Percentiles rank a stretch among this genome's conserved stretches.
Evolutionary conservation across 1,140 invertebrate species (phyloP).

Genomic region (Trichomalopsis sarcophagae): DNA sequence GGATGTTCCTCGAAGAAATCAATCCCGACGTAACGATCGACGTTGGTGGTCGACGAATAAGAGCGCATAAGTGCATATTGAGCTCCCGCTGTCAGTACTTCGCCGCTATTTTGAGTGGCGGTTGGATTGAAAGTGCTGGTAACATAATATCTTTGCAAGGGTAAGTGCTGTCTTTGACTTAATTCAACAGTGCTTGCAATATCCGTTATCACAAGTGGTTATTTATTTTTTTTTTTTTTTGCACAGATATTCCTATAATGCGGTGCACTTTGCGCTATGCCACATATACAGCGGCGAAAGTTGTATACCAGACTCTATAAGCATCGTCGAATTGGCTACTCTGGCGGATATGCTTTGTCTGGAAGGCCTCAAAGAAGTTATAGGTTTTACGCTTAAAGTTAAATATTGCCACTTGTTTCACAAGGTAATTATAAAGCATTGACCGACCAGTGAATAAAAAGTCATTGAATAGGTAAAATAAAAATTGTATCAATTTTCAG

Average conservation of each 20-base stretch:
- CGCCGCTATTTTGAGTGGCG: constrained; percentile 89
- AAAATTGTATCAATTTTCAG: constrained; percentile 71
- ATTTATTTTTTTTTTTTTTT: constrained; percentile 56
- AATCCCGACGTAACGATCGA: constrained; percentile 89
- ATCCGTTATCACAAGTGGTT: background rate
- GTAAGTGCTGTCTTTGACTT: constrained; percentile 71
- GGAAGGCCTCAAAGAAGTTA: constrained; percentile 92
- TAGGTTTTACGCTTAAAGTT: constrained; percentile 88
- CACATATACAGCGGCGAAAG: constrained; percentile 94
- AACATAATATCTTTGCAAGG: constrained; percentile 89
- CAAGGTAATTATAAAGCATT: constrained; percentile 76
- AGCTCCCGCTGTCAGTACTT: constrained; percentile 93
- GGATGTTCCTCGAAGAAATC: constrained; percentile 93
- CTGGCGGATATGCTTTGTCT: constrained; percentile 91
- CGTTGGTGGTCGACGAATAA: constrained; percentile 85
- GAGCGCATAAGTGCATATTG: constrained; percentile 92
- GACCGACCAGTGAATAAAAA: background rate
- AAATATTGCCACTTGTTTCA: constrained; percentile 95
- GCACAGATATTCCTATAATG: constrained; percentile 85
- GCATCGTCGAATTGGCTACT: constrained; percentile 89
- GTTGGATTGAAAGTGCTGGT: constrained; percentile 86
- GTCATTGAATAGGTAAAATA: background rate
- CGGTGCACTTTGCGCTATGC: constrained; percentile 91
- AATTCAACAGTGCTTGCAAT: background rate
- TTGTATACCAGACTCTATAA: constrained; percentile 88